Evolutionary conservation across 2,888 invertebrate species (phyloP).

Genomic region (Alsophila aescularia): DNA sequence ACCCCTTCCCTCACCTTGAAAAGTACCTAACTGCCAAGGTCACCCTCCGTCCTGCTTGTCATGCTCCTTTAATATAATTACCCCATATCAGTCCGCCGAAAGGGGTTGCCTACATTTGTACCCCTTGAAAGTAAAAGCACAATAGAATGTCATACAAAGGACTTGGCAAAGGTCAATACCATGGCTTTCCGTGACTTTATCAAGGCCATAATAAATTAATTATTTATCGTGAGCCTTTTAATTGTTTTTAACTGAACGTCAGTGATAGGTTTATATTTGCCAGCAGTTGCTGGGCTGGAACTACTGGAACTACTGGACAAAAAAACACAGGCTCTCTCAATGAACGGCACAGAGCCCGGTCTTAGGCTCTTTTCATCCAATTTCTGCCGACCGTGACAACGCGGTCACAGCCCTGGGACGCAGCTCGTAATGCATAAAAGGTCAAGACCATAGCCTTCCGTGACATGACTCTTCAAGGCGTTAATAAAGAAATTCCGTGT

Average conservation of each 20-base stretch:
- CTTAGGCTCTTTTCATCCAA: no score
- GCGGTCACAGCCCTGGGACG: no score
- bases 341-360: no score
- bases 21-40: constrained; percentile 3
- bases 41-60: neutral
- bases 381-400: no score
- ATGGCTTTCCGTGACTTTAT: constrained; percentile 14
- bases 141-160: constrained; percentile 22
- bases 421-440: no score
- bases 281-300: no score
- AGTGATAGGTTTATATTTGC: no score
- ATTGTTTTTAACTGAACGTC: no score
- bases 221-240: neutral
- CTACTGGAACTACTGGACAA: no score
- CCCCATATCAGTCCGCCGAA: neutral
- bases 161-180: constrained; percentile 10
- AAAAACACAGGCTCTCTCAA: no score
- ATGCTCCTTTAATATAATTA: constrained; percentile 3
- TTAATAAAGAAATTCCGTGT: constrained; percentile 5
- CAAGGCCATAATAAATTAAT: neutral
- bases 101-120: constrained; percentile 7
- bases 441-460: neutral
- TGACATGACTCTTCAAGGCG: neutral
- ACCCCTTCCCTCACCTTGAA: neutral
- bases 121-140: constrained; percentile 23